Base-by-base conservation (phyloP, 2,113 vertebrate species). In the Polypterus senegalus region DNA sequence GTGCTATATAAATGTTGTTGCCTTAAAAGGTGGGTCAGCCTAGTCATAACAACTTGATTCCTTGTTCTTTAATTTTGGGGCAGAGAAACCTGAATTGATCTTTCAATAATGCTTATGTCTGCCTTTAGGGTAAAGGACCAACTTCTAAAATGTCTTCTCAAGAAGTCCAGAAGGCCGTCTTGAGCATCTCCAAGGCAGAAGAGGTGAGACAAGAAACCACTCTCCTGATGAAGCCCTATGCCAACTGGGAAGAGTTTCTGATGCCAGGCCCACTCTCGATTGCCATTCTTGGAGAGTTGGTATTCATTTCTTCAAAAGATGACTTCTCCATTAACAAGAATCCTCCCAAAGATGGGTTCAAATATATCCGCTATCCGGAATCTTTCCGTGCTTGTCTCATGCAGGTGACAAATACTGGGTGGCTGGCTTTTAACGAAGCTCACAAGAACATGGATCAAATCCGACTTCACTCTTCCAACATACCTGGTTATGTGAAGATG, bases 361-460 rank as follows among this genome's bases (percentile, higher is more conserved):
- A 60, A 27, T 27, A 51, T 5, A 58, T 67, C 53, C 43, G 47
- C 9, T 59, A 48, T 5, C 66, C 66, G 7, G 61, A 61, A 10
- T 71, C 69, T 9, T 71, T 68, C 58, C 62, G 49, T 11, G 66
- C 66, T 61, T 69, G 64, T 11, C 53, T 69, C 27, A 57, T 61
- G 54, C 66, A 68, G 55, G 47, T 58, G 43, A 63, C 62, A 9
- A 63, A 63, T 54, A 10, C 48, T 47, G 61, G 61, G 51, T 69
- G 68, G 68, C 48, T 48, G 5, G 49, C 61, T 5, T 69, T 69
- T 27, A 69, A 63, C 49, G 6, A 49, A n/a, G 62, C 66, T 4
- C 61, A 63, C 11, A 57, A 43, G 3, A 63, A 63, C 61, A 63
- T 74, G 76, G 70, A 75, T 60, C 67, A 72, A 55, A 79, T 76